phyloP scores from a whole-genome alignment of 2,888 invertebrate genomes.

The Leucophenga montana region DNA sequence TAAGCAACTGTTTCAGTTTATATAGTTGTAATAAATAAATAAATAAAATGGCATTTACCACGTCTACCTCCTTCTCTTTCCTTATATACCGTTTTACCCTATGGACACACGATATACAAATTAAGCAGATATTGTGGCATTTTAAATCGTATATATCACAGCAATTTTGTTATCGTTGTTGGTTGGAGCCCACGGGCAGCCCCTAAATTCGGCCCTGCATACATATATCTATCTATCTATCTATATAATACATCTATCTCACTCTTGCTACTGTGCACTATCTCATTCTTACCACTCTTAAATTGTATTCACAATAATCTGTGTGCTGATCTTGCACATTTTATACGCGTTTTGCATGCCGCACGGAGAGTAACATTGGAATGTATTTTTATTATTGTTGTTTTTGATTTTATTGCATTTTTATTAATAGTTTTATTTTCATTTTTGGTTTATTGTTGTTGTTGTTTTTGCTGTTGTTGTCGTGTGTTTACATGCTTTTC shows the following conservation, averaged over 20 bases:
- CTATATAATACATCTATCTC: neutral
- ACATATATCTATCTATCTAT: neutral
- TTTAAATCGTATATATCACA: too few species aligned
- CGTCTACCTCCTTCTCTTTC: too few species aligned
- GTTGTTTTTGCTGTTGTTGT: conserved; percentile 48
- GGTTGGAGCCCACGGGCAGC: too few species aligned
- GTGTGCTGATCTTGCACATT: conserved; percentile 50
- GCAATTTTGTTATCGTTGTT: too few species aligned
- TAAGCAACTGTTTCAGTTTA: too few species aligned
- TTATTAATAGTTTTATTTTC: conserved; percentile 36
- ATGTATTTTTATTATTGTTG: conserved; percentile 51
- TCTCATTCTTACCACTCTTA: conserved; percentile 14
- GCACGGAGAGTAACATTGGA: conserved; percentile 47
- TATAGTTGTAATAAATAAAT: too few species aligned
- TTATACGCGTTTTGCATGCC: conserved; percentile 57
- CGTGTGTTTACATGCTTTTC: conserved; percentile 51
- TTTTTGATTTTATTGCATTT: conserved; percentile 51
- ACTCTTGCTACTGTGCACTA: neutral
- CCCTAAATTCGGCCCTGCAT: too few species aligned
- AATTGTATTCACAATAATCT: conserved; percentile 47
- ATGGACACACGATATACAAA: too few species aligned
- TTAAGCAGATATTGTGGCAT: too few species aligned
- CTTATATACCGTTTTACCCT: too few species aligned
- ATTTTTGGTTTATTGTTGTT: conserved; percentile 40
- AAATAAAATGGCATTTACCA: too few species aligned